phyloP scores from a whole-genome alignment of 1,140 invertebrate species.

The Eumeta japonica region DNA sequence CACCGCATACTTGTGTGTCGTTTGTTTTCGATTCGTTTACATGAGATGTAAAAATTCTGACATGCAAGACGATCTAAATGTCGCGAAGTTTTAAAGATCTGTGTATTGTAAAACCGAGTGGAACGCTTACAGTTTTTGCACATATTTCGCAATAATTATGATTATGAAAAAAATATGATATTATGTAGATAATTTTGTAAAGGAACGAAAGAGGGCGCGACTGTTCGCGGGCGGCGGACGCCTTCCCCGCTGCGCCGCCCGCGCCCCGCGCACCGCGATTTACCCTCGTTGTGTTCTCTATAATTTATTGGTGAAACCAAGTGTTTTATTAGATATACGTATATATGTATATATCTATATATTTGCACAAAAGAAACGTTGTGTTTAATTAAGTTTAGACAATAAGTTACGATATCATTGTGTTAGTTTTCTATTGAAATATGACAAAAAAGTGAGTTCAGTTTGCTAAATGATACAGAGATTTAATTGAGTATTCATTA shows the following conservation, averaged over 20 bases:
- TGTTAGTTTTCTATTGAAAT: slow-evolving; percentile 48
- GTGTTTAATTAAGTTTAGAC: slow-evolving; percentile 59
- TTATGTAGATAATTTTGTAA: slow-evolving; percentile 49
- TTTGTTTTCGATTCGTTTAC: slow-evolving; percentile 44
- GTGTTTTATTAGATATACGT: slow-evolving; percentile 53
- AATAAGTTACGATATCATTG: slow-evolving; percentile 56
- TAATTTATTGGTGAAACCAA: slow-evolving; percentile 47
- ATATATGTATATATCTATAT: no score
- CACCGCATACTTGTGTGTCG: slow-evolving; percentile 47
- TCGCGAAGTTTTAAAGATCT: slow-evolving; percentile 46
- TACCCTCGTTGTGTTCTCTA: slow-evolving; percentile 5
- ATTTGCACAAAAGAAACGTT: slow-evolving; percentile 56
- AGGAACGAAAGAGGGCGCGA: slow-evolving; percentile 19
- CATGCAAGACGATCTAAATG: slow-evolving; percentile 46
- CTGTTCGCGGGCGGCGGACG: slow-evolving; percentile 31
- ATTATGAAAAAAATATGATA: slow-evolving; percentile 40
- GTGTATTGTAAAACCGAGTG: slow-evolving; percentile 50
- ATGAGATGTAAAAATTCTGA: slow-evolving; percentile 33
- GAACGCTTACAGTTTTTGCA: slow-evolving; percentile 53
- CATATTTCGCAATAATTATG: slow-evolving; percentile 51
- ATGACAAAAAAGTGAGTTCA: slow-evolving; percentile 58
- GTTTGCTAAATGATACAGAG: slow-evolving; percentile 60
- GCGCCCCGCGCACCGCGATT: slow-evolving; percentile 12
- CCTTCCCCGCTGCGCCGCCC: slow-evolving; percentile 30
- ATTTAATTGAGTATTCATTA: slow-evolving; percentile 61